A percentile compares a stretch with the other conserved stretches of the same genome.
Conservation (phyloP, 2,797 vertebrate genomes). For the Sebastes vulpes region DNA sequence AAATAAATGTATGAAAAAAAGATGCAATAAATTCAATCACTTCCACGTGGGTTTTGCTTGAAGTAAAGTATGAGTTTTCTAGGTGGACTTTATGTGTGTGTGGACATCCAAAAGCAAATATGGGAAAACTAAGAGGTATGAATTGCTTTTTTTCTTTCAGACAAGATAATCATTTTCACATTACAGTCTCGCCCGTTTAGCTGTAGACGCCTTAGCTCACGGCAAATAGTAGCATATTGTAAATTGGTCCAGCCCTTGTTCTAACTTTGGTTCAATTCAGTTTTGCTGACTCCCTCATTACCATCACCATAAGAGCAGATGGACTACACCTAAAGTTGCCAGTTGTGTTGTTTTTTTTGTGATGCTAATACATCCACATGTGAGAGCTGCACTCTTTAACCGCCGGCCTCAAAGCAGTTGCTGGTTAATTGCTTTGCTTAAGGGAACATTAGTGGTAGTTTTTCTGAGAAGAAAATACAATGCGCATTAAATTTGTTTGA, state of each 20-base stretch:
- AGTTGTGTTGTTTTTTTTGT: neutral
- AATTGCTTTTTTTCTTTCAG: neutral
- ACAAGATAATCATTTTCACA: slow-evolving; percentile 9
- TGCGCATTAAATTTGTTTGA: slow-evolving; percentile 14
- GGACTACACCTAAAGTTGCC: slow-evolving; percentile 10
- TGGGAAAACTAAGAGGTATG: neutral
- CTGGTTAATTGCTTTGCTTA: slow-evolving; percentile 57
- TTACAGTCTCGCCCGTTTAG: neutral
- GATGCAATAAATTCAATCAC: neutral
- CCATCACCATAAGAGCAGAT: slow-evolving; percentile 36
- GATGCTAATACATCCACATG: neutral
- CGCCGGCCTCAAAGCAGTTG: slow-evolving; percentile 12
- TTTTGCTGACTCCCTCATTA: slow-evolving; percentile 24
- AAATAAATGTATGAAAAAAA: neutral
- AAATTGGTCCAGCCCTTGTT: slow-evolving; percentile 20
- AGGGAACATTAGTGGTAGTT: slow-evolving; percentile 27
- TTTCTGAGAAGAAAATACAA: slow-evolving; percentile 16
- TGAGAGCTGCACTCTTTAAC: neutral
- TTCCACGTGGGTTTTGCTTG: neutral
- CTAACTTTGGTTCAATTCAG: slow-evolving; percentile 5
- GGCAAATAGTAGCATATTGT: slow-evolving; percentile 13
- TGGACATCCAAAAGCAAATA: neutral
- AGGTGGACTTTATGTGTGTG: neutral
- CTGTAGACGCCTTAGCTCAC: neutral
- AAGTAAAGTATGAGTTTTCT: neutral